Base-by-base conservation (phyloP, 2,113 vertebrate genomes). In the Dipodomys merriami region DNA sequence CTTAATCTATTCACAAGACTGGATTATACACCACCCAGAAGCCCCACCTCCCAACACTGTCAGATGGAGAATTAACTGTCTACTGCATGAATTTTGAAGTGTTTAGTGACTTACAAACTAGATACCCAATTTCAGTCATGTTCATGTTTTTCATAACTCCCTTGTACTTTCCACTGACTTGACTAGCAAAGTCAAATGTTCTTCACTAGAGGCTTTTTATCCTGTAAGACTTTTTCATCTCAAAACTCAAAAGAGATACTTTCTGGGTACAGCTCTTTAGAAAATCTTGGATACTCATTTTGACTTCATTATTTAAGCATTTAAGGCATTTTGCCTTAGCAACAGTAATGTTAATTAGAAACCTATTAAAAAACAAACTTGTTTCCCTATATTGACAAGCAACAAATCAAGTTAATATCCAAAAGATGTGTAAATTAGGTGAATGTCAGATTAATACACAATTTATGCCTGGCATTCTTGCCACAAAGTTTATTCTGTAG, bases 301-400 rank as follows among this genome's bases (percentile, higher is more conserved):
- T 71, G 46, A 27, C 29, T 25, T 83, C 33, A 62, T 20, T 44
- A 19, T 76, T 80, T 83, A 94, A 91, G 85, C 22, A n/a, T n/a
- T n/a, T n/a, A n/a, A n/a, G n/a, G n/a, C n/a, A n/a, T n/a, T n/a
- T n/a, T 68, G 9, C 25, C 25, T 83, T 78, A 82, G 53, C 12
- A 57, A 57, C 53, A 18, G 53, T 16, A 57, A 57, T 57, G 15
- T 57, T 57, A 18, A 57, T 57, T 57, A 57, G 53, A 4, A 57
- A 57, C 15, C 53, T 57, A 13, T 57, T 16, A 57, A 57, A 39
- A 49, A 57, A 57, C 53, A 10, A 46, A 83, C 30, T 44, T 53
- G 1, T 78, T 65, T 95, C 65, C 92, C 19, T 79, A 80, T 94
- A 77, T 73, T 62, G 44, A 74, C 16, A 92, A 68, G 74, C 78